Evolutionary conservation across 64 coral and sea anemone genomes (phyloP), one percentile per base, ranked within the genome.

Genomic region (Montipora foliosa): DNA sequence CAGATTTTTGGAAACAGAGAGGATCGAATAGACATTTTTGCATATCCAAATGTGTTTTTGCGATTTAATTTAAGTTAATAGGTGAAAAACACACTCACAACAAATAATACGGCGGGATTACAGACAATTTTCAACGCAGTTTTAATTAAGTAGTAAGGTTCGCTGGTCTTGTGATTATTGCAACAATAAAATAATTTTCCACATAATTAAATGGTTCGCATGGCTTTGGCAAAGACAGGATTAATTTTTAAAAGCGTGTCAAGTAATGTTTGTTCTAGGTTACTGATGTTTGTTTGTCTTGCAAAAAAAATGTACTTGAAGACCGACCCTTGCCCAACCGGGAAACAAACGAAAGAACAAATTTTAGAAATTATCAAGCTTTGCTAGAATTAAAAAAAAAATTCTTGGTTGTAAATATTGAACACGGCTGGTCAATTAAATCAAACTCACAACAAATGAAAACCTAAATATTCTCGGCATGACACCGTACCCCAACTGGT

Each of bases 171-270:
- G 37, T 49, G 66, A 84, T 84, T 84, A 84, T 19, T 13, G 61
- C 46, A 3, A 86, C 82, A 72, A 72, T 86, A 7, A 72, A 70
- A 71, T 50, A 29, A 86, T 71, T 72, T 86, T 44, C 62, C 46
- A 47, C 82, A 72, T 17, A 72, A 86, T 62, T 44, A 50, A 19
- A 50, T 46, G 25, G 71, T 49, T 73, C 82, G 71, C 51, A 11
- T n/a, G 45, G 44, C 61, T 70, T 85, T 50, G 67, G 82, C 20
- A 29, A 16, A 17, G 61, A 7, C 61, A 2, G 12, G 8, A 21
- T 67, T 44, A 67, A 62, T 71, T 11, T 8, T 51, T n/a, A 13
- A 86, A 69, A 70, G 20, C 10, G 9, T 86, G 6, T 22, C 37
- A 71, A 50, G 29, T 47, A 50, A 86, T 62, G 64, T 49, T 64